Base-by-base conservation (phyloP, 2,888 invertebrate species). In the Disparrhopalites patrizii region DNA sequence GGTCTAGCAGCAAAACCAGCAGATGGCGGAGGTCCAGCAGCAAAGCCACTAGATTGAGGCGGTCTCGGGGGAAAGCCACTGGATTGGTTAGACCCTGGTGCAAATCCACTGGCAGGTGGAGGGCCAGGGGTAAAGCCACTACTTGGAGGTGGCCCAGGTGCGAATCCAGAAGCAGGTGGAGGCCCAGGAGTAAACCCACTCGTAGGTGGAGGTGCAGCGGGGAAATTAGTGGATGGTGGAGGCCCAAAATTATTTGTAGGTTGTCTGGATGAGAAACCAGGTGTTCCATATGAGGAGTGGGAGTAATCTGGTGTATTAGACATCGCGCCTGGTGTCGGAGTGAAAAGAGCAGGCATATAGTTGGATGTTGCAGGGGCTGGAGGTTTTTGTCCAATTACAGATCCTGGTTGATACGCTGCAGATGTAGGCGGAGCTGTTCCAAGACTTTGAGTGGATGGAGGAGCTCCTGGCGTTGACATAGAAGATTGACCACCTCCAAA, bases 301-400 rank as follows among this genome's bases (percentile, higher is more conserved):
- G 40, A 40, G 13, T 31, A 36, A 33, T 13, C 13, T 13, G 56
- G 23, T 10, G 31, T 10, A 56, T 13, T 23, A 23, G 18, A 15
- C 5, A 30, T 15, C 15, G 30, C 28, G 28, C 23, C 3, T 51
- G 61, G 23, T 13, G 28, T 20, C 25, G 33, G 57, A 31, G 31
- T 28, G 27, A 31, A 18, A 31, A 56, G n/a, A n/a, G 65, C 31
- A 25, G 66, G 66, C n/a, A n/a, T n/a, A n/a, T n/a, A n/a, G n/a
- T n/a, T n/a, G 13, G 66, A 62, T 20, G 66, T 52, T 13, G 27
- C 33, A n/a, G 47, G 13, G 33, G 62, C 38, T 18, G 47, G 50
- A 47, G 33, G 31, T 7, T 31, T 30, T n/a, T 18, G 28, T n/a
- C n/a, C n/a, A n/a, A n/a, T n/a, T n/a, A n/a, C n/a, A n/a, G n/a